Evolutionary conservation across 2,797 vertebrate genomes (phyloP), one percentile per base, ranked within the genome.

Genomic region (Pteropus rufus): DNA sequence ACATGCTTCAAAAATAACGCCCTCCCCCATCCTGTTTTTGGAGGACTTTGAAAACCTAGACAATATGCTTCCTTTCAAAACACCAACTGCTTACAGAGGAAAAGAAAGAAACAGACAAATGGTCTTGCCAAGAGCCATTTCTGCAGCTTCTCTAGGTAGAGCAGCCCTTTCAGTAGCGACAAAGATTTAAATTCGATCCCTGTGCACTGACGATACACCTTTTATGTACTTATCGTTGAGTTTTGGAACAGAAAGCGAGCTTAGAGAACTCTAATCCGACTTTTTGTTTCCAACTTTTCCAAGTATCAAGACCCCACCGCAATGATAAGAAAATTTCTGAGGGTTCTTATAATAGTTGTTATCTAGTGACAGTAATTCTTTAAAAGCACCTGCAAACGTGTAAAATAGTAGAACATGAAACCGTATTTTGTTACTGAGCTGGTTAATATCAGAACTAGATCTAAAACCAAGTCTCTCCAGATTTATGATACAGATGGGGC

Each of bases 21-120:
- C 96, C 79, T 98, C 98, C 82, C 77, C 96, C 96, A 94, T 90
- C 87, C 95, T 94, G 81, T 88, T 49, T 94, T 96, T 85, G 89
- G 97, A 97, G 95, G 67, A 95, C 89, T 97, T 93, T 93, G 95
- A 96, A 98, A 98, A 98, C 92, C 97, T 95, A 98, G 95, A 97
- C 98, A 98, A 97, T 98, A 98, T 98, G 98, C 93, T 98, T 98
- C 95, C 97, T 98, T 98, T 98, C 98, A 98, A 98, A 98, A 98
- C 97, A 98, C 97, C 98, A 98, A 98, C 97, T 98, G 98, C 96
- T 98, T 96, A 95, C 95, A 97, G 96, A 96, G 90, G 93, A 97
- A 95, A 98, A 96, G 89, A 84, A 97, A 80, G 90, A 97, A 52
- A 97, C 97, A 96, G 97, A 98, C 72, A 98, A 97, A 98, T 87